Base-by-base conservation (phyloP, 1,140 invertebrate species). In the Pachyrhynchus sulphureomaculatus region DNA sequence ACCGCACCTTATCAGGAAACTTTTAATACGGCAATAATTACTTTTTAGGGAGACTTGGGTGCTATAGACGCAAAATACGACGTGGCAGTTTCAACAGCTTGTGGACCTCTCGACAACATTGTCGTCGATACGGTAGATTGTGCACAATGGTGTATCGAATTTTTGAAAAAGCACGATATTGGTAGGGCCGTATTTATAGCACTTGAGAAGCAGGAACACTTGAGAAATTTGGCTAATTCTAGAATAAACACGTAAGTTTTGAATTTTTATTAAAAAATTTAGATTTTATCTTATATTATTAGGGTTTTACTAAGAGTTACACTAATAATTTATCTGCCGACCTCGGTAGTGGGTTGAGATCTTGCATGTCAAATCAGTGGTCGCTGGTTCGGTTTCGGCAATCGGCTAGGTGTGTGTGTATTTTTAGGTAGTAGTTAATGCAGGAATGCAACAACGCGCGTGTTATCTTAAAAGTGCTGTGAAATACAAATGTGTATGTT, bases 21-120 rank as follows among this genome's bases (percentile, higher is more conserved):
- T n/a, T n/a, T n/a, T n/a, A n/a, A n/a, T n/a, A n/a, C n/a, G n/a
- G n/a, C n/a, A n/a, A n/a, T n/a, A n/a, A n/a, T n/a, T n/a, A n/a
- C 23, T 61, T 54, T 58, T 20, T 64, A 93, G 90, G 95, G 96
- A 42, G 95, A 99, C 77, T 81, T 99, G n/a, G 97, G 96, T 29
- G 94, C 86, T 0, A 97, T 99, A 67, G 91, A 97, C 78, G 77
- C 80, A 18, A 95, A 95, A 77, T 99, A 95, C 77, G 96, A 99
- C 75, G 85, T 97, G 0, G 97, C 96, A 1, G 87, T 99, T 66
- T 98, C 95, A 0, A 98, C 95, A 0, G 94, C 94, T 10, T 97
- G 93, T 76, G 89, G 91, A 0, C 80, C 86, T 0, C 75, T 99
- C 0, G 95, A 99, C 71, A 89, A 96, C 69, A 93, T 99, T 62